These are phyloP conservation scores for Drosophila ficusphila DNA, from an alignment of 1,140 invertebrate genomes.

Conservation along the genomic window DNA sequence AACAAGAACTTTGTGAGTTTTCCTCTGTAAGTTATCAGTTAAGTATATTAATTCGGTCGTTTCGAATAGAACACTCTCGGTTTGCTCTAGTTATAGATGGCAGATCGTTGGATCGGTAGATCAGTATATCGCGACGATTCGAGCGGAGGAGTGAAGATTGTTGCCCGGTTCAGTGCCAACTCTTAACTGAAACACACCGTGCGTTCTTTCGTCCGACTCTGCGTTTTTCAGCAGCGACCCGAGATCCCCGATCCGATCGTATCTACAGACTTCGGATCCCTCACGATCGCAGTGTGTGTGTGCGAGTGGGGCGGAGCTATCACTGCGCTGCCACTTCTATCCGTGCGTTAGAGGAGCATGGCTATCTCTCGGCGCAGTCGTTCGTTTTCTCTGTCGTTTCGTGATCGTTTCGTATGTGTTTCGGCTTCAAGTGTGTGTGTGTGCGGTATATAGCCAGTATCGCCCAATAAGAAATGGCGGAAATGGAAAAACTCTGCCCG, in stretches of 20 bases:
- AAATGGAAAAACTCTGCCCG: constrained; percentile 56
- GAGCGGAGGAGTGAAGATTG: constrained; percentile 80
- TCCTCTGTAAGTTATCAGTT: constrained; percentile 20
- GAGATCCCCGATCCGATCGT: constrained; percentile 44
- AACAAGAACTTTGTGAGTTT: constrained; percentile 24
- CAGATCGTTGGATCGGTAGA: constrained; percentile 15
- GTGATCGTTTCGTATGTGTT: constrained; percentile 16
- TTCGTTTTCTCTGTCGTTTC: constrained; percentile 9
- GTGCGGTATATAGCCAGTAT: constrained; percentile 51
- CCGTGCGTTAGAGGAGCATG: constrained; percentile 47
- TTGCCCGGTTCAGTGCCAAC: constrained; percentile 83
- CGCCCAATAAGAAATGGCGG: constrained; percentile 79
- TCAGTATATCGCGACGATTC: constrained; percentile 28
- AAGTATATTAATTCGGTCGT: not conserved
- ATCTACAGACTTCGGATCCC: constrained; percentile 41
- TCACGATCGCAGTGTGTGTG: constrained; percentile 50
- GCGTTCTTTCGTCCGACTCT: constrained; percentile 71
- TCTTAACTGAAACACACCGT: constrained; percentile 82
- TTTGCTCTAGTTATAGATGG: constrained; percentile 17
- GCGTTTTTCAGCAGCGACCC: constrained; percentile 58
- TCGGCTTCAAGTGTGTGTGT: constrained; percentile 4
- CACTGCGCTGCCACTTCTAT: not conserved
- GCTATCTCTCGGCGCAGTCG: constrained; percentile 31
- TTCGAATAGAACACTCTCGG: constrained; percentile 24
- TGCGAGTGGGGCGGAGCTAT: constrained; percentile 64